Base-by-base conservation (phyloP, 2,113 vertebrate species). In the Entosphenus tridentatus region DNA sequence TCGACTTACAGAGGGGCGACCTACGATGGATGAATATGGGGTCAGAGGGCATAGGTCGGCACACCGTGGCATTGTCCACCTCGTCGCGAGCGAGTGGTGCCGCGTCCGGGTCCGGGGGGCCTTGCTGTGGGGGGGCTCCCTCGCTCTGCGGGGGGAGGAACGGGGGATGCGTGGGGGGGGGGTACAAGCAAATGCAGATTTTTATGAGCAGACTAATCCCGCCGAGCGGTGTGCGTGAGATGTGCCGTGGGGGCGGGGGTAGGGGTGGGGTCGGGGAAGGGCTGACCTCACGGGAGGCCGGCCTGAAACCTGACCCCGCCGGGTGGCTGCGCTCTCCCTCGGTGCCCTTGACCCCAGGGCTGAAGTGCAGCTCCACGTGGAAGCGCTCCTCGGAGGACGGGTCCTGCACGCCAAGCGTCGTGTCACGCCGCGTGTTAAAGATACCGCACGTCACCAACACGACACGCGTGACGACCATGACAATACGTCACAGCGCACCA, bases 321-420 rank as follows among this genome's bases (percentile, higher is more conserved):
- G 93, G 92, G 2, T 84, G 86, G 1, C 83, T 89, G 74, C 89
- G 84, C 71, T 96, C 87, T 71, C 87, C 90, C 71, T 96, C 89
- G 0, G 87, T 85, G 11, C 88, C 89, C 76, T 96, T 96, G 55
- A 96, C 93, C 0, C 93, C 93, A 0, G 92, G 93, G 72, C 93
- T 98, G 80, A 98, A 98, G 75, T 98, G 93, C 68, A 98, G 82
- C 78, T 98, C 93, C 56, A 96, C 93, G 0, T 98, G 93, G 78
- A 98, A 98, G 55, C 93, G 84, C 70, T 98, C 89, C 78, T 98
- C 89, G 2, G 93, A 96, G 8, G 86, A 81, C 0, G 89, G 78
- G 70, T 98, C 92, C 93, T 98, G 71, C 12, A 39, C 39, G 39
- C 39, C 39, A 39, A 39, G 39, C 39, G 39, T 39, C 6, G 39